Evolutionary conservation across 1,140 invertebrate species (phyloP), one percentile per base, ranked within the genome.

Genomic region (Panagrolaimus sp.): DNA sequence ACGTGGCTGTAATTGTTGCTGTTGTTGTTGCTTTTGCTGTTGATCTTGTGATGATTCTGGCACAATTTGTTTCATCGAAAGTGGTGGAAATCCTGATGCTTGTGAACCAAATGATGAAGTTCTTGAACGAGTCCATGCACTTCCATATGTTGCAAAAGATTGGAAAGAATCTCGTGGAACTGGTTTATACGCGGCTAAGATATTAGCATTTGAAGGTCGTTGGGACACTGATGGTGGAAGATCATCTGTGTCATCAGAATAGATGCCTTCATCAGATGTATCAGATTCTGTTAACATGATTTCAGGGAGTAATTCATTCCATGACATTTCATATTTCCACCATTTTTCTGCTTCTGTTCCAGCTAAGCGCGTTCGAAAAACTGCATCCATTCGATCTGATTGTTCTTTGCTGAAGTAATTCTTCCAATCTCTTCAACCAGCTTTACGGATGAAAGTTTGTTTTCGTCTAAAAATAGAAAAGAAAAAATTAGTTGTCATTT

Each of bases 371-470:
- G 70, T 66, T 1, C 65, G 46, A 42, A 74, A 79, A n/a, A 75
- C 44, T 2, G 65, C 44, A 61, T 84, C 84, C 43, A 85, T 66
- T 20, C 71, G 69, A 46, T 78, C 76, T 27, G 74, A 81, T 65
- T 84, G 84, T 63, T 85, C 84, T 2, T 72, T 68, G n/a, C 72
- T 81, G 66, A 86, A 80, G 66, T 85, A 74, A 67, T 84, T 85
- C 71, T 82, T 85, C 85, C 85, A 85, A 66, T 85, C 84, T 3
- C 85, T 75, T 7, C 72, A 73, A 45, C 80, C 75, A 3, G 84
- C 84, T 74, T 84, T 83, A 1, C 83, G 79, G 53, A 83, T 78
- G 74, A 84, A 84, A 9, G 72, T 74, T 31, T 71, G 27, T 47
- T 69, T 68, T 44, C 67, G 64, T 27, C 67, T 72, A 64, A 27